phyloP scores from a whole-genome alignment of 1,140 invertebrate species.

The Venturia canescens region DNA sequence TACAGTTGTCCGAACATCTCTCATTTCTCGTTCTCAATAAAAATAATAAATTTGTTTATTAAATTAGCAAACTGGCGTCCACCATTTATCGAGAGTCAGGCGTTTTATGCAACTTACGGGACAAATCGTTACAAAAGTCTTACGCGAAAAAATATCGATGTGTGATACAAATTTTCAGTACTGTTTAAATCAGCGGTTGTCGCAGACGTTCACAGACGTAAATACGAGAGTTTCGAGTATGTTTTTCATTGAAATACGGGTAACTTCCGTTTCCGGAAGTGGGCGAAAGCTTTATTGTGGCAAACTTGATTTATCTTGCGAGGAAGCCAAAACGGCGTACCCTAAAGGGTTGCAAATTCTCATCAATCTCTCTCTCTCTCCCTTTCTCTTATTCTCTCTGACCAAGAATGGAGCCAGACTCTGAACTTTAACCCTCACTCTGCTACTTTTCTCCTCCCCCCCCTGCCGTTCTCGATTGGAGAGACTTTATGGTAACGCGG shows the following conservation, averaged over 20 bases:
- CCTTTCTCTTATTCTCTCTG: slow-evolving; percentile 15
- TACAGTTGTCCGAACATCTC: no score
- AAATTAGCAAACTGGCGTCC: no score
- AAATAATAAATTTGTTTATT: no score
- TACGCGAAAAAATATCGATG: no score
- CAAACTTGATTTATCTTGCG: slow-evolving; percentile 37
- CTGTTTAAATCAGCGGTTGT: not conserved
- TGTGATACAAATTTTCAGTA: no score
- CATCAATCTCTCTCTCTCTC: slow-evolving; percentile 24
- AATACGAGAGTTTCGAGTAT: slow-evolving; percentile 22
- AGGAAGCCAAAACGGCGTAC: slow-evolving; percentile 16
- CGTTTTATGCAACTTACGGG: no score
- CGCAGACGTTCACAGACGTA: not conserved
- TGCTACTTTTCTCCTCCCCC: not conserved
- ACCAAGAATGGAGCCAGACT: slow-evolving; percentile 18
- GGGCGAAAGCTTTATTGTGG: slow-evolving; percentile 41
- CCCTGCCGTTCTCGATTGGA: not conserved
- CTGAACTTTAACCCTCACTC: slow-evolving; percentile 37
- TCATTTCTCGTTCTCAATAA: no score
- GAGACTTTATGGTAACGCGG: slow-evolving; percentile 37
- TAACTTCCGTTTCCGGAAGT: slow-evolving; percentile 38
- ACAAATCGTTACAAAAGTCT: no score
- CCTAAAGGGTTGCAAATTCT: slow-evolving; percentile 34
- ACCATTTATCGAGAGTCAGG: no score
- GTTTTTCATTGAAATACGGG: slow-evolving; percentile 30